A percentile compares a stretch with the other conserved stretches of the same genome.
These are phyloP conservation scores for Probosciger aterrimus DNA, from an alignment of 2,113 vertebrate genomes.

Conservation along the genomic window DNA sequence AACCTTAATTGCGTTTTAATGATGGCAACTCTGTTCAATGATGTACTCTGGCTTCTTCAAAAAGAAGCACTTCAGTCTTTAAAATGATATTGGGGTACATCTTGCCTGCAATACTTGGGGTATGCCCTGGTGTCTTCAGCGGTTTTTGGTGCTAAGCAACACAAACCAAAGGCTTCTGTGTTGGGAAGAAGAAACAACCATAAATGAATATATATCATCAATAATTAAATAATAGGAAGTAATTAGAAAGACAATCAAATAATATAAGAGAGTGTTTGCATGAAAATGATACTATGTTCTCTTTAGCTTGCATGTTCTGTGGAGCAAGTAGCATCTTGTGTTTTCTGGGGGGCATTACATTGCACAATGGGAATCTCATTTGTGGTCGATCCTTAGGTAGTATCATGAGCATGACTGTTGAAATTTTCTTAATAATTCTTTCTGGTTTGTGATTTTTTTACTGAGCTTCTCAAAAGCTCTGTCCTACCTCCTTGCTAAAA, in stretches of 20 bases:
- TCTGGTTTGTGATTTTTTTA: neutral
- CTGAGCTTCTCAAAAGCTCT: neutral
- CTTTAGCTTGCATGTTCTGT: neutral
- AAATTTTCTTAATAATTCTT: neutral
- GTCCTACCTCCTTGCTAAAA: neutral
- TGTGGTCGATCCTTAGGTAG: neutral
- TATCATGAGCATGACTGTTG: neutral
- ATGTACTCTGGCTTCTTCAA: neutral
- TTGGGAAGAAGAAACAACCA: fast-evolving
- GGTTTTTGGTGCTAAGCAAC: neutral
- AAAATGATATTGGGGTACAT: neutral
- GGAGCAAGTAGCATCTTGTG: neutral
- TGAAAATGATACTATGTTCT: neutral
- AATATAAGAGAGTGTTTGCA: neutral
- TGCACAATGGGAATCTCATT: neutral
- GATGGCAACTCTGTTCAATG: slow-evolving; percentile 19
- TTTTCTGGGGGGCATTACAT: neutral
- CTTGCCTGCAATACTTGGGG: neutral
- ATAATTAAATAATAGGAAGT: neutral
- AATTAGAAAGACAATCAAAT: neutral
- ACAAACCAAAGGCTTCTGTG: neutral
- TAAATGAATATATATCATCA: neutral
- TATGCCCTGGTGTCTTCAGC: neutral
- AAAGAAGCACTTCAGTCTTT: neutral
- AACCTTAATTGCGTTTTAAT: slow-evolving; percentile 39